Base-by-base conservation (phyloP, 2,888 invertebrate species). In the Crepidodera aurea region DNA sequence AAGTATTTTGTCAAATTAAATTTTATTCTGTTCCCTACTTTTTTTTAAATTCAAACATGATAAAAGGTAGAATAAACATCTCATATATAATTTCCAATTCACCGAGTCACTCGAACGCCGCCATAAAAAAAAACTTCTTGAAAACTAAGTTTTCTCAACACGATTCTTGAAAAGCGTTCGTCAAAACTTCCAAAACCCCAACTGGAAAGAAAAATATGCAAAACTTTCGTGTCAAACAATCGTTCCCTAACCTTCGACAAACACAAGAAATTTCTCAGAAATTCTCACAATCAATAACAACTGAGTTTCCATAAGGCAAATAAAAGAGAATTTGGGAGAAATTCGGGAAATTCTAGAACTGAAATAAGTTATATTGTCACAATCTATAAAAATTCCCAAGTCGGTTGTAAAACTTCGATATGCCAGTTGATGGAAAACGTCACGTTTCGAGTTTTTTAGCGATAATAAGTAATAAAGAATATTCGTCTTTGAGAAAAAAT, bases 181-280 rank as follows among this genome's bases (percentile, higher is more conserved):
- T 18, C 40, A 13, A 40, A 40, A 40, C 40, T 16, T 16, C 50
- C 50, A 32, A 50, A 48, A 13, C 27, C 25, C 18, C 16, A 50
- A 50, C 25, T 27, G 15, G n/a, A 16, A 50, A 50, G 50, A 50
- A 46, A 50, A 50, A 50, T 50, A 50, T 50, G 50, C 50, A 50
- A 37, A 34, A 51, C 18, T 51, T 46, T 39, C 22, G 39, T 51
- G 51, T 51, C 51, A 25, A 51, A 51, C 51, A 51, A 51, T 51
- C 34, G 51, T 13, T 7, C 25, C 51, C 51, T 51, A 51, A 51
- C 51, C 51, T 37, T 51, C 51, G 51, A 51, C 51, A 51, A 51
- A 51, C 51, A 51, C 51, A 34, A 34, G 29, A 51, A 51, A 51
- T 12, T 32, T 40, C 18, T 10, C 7, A 40, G 40, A 18, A 50